phyloP scores from a whole-genome alignment of 2,113 vertebrate genomes.

The Phyllopteryx taeniolatus region DNA sequence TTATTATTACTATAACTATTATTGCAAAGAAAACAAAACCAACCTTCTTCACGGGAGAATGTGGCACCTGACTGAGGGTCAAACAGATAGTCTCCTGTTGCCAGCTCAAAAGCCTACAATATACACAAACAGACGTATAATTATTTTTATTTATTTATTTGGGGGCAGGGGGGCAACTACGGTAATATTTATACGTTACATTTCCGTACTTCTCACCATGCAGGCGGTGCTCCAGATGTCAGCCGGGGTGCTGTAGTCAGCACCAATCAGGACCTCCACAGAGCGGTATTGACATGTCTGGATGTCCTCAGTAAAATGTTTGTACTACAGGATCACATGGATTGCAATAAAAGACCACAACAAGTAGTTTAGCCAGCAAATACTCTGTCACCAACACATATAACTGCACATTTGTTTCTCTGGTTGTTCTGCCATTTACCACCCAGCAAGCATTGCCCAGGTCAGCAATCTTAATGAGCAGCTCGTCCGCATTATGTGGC shows the following conservation, averaged over 20 bases:
- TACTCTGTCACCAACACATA: no score
- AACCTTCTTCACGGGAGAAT: slow-evolving; percentile 68
- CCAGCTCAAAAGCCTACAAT: slow-evolving; percentile 67
- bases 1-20: background rate
- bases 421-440: slow-evolving; percentile 75
- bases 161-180: no score
- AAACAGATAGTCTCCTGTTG: slow-evolving; percentile 70
- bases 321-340: slow-evolving; percentile 71
- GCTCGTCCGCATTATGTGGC: slow-evolving; percentile 79
- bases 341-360: background rate
- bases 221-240: slow-evolving; percentile 95
- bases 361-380: background rate
- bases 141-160: no score
- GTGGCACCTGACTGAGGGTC: slow-evolving; percentile 62
- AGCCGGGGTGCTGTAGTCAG: slow-evolving; percentile 86
- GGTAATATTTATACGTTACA: background rate
- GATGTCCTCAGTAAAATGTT: slow-evolving; percentile 94
- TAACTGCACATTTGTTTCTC: background rate
- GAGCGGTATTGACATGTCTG: slow-evolving; percentile 94
- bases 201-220: slow-evolving; percentile 78
- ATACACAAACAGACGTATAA: background rate
- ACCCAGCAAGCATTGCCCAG: slow-evolving; percentile 90
- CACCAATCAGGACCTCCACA: slow-evolving; percentile 90
- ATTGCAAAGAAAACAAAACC: slow-evolving; percentile 3
- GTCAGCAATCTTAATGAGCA: slow-evolving; percentile 84